Conservation (phyloP, 92 coral and sea anemone genomes). For the Nematostella vectensis region DNA sequence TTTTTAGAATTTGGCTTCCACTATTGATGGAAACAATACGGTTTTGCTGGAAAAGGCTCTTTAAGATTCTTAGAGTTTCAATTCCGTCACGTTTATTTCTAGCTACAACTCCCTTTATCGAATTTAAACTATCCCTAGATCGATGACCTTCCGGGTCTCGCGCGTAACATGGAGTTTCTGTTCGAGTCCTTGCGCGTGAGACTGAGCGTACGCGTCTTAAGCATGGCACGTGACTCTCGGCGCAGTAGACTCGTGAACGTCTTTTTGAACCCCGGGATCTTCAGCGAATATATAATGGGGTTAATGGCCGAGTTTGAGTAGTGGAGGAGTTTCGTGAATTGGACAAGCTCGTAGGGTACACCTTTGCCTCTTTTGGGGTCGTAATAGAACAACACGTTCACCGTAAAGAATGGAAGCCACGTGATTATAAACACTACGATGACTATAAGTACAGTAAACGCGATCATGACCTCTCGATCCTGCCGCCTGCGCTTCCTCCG, state of each 20-base stretch:
- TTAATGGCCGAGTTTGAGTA: conserved; percentile 68
- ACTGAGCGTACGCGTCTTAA: conserved; percentile 22
- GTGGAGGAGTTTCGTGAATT: conserved; percentile 52
- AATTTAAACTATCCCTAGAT: too few relatives aligned
- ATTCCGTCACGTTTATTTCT: too few relatives aligned
- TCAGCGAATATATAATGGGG: conserved; percentile 61
- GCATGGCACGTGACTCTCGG: conserved; percentile 21
- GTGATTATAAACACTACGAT: conserved; percentile 56
- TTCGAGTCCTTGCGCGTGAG: conserved; percentile 44
- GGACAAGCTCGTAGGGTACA: conserved; percentile 34
- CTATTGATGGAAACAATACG: too few relatives aligned
- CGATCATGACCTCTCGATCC: conserved; percentile 54
- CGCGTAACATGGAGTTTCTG: conserved; percentile 9
- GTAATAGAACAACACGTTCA: conserved; percentile 46
- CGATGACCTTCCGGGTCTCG: too few relatives aligned
- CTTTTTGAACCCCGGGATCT: conserved; percentile 65
- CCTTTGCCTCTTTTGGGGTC: conserved; percentile 13
- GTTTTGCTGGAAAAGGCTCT: too few relatives aligned
- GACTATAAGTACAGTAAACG: conserved; percentile 52
- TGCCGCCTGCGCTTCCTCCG: conserved; percentile 30
- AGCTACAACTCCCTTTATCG: too few relatives aligned
- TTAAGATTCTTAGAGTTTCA: too few relatives aligned
- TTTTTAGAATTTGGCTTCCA: too few relatives aligned
- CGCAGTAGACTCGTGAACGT: conserved; percentile 44
- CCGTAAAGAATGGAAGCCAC: conserved; percentile 63